Evolutionary conservation across 2,888 invertebrate species (phyloP).

Genomic region (Melolontha melolontha): DNA sequence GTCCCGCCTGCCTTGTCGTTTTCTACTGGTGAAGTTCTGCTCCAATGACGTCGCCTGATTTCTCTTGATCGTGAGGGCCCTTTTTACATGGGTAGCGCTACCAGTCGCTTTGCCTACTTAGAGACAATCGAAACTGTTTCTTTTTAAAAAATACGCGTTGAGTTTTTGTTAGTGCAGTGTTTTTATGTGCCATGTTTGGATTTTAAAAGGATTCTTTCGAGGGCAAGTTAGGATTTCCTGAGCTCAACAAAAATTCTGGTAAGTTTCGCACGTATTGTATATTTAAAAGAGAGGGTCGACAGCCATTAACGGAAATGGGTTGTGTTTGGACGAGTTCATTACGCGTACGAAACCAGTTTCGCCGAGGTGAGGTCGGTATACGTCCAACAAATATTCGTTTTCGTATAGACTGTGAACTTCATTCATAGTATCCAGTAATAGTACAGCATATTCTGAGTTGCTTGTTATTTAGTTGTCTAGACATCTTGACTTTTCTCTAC

Average conservation of each 20-base stretch:
- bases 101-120: constrained; percentile 54
- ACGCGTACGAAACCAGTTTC: constrained; percentile 52
- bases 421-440: not conserved
- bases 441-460: constrained; percentile 12
- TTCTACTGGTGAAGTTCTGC: constrained; percentile 50
- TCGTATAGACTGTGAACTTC: constrained; percentile 45
- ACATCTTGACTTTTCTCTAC: constrained; percentile 14
- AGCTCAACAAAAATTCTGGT: constrained; percentile 29
- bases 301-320: constrained; percentile 60
- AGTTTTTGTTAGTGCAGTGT: constrained; percentile 23
- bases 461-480: constrained; percentile 19
- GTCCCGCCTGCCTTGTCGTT: constrained; percentile 48
- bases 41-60: constrained; percentile 48
- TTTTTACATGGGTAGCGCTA: constrained; percentile 50
- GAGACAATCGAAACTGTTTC: constrained; percentile 50
- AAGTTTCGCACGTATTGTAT: constrained; percentile 37
- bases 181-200: constrained; percentile 23
- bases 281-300: constrained; percentile 47
- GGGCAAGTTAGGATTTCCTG: not conserved
- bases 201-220: constrained; percentile 27
- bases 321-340: constrained; percentile 60
- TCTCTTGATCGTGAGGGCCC: constrained; percentile 49
- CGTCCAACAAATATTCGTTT: constrained; percentile 31
- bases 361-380: constrained; percentile 58
- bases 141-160: constrained; percentile 44